Conservation (phyloP, 2,888 invertebrate species). For the Acanthosoma haemorrhoidale region DNA sequence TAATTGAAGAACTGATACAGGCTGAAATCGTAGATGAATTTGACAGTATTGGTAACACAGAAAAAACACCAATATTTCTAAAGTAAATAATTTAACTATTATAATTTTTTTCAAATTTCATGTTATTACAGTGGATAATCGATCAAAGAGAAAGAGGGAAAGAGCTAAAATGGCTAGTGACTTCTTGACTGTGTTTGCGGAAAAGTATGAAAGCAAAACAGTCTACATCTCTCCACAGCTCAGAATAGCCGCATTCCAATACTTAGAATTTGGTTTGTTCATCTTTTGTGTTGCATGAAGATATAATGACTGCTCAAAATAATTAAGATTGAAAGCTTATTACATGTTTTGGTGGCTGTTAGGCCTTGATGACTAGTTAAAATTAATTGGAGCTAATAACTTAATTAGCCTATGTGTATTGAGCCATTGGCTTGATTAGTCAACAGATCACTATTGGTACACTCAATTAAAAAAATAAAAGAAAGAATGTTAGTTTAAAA, state of each 20-base stretch:
- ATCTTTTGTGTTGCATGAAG: neutral
- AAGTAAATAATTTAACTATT: neutral
- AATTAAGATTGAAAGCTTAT: neutral
- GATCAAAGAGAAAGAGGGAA: conserved; percentile 35
- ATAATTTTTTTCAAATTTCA: neutral
- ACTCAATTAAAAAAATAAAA: neutral
- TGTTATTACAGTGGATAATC: conserved; percentile 31
- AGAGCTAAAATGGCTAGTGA: conserved; percentile 29
- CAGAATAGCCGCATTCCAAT: conserved; percentile 38
- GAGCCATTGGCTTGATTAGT: neutral
- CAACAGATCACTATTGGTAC: neutral
- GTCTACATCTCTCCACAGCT: conserved; percentile 34
- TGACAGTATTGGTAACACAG: conserved; percentile 33
- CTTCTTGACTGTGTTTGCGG: conserved; percentile 34
- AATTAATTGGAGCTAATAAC: neutral
- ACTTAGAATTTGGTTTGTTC: conserved; percentile 30
- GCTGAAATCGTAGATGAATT: conserved; percentile 39
- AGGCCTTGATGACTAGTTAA: neutral
- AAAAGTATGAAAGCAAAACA: conserved; percentile 34
- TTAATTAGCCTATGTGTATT: neutral
- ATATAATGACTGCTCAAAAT: neutral
- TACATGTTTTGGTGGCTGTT: neutral
- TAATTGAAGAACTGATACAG: conserved; percentile 40
- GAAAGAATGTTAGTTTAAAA: neutral
- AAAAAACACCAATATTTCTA: neutral